phyloP scores from a whole-genome alignment of 2,797 vertebrate genomes.

The Monodelphis domestica region DNA sequence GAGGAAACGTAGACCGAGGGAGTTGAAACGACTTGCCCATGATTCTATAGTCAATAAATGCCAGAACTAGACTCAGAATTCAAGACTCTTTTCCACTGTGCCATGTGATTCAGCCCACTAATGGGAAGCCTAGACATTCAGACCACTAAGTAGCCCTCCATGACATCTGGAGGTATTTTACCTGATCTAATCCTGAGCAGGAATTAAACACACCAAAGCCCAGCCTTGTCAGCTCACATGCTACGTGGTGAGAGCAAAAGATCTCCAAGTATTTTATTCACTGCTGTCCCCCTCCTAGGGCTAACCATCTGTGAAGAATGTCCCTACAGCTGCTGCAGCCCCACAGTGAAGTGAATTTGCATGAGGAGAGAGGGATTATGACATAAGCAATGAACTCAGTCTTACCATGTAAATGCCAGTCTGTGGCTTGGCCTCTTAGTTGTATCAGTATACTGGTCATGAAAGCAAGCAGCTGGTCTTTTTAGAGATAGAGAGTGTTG shows the following conservation, averaged over 20 bases:
- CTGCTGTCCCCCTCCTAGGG: background rate
- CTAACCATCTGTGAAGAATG: background rate
- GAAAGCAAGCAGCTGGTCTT: slow-evolving; percentile 10
- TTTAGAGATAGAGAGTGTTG: background rate
- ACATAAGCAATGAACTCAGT: slow-evolving; percentile 68
- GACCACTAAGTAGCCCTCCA: background rate
- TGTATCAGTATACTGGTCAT: slow-evolving; percentile 43
- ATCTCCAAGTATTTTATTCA: background rate
- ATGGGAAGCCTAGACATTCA: background rate
- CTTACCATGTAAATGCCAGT: slow-evolving; percentile 36
- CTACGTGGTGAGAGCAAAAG: background rate
- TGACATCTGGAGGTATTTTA: background rate
- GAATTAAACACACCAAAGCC: slow-evolving; percentile 10
- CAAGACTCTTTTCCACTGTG: background rate
- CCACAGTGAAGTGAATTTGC: slow-evolving; percentile 3
- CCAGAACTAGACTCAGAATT: background rate
- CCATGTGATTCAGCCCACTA: background rate
- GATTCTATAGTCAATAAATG: too few species aligned
- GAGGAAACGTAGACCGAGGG: background rate
- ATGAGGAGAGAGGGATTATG: slow-evolving; percentile 69
- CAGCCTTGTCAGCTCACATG: background rate
- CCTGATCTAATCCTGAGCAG: background rate
- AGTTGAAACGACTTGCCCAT: background rate
- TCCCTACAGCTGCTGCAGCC: background rate
- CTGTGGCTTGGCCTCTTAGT: slow-evolving; percentile 14